phyloP scores from a whole-genome alignment of 2,888 invertebrate species.

The Drosophila mayaguana region DNA sequence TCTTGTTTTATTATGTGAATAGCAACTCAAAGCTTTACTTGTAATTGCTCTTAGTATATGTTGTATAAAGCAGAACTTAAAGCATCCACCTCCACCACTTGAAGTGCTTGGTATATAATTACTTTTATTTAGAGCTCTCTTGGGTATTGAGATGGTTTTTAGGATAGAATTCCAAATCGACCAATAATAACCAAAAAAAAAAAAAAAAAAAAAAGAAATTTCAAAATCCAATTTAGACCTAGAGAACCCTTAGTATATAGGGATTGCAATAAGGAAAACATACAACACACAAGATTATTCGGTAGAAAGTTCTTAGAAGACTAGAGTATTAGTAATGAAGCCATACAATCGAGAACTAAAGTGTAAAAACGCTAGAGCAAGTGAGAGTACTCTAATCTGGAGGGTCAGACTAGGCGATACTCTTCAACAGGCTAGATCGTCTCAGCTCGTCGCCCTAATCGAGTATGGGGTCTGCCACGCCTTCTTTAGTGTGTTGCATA shows the following conservation, averaged over 20 bases:
- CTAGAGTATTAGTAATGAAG: no score
- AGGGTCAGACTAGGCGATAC: no score
- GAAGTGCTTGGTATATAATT: background rate
- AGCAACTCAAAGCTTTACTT: background rate
- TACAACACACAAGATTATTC: no score
- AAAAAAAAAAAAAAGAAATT: no score
- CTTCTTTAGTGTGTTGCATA: background rate
- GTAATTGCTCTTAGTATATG: background rate
- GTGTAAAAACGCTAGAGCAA: no score
- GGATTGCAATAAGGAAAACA: no score
- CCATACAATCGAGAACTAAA: background rate
- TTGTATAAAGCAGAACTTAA: background rate
- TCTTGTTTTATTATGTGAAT: background rate
- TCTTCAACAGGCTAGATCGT: background rate
- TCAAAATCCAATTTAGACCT: no score
- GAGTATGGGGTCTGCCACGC: background rate
- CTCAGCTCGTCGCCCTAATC: no score
- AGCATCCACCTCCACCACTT: background rate
- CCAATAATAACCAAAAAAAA: no score
- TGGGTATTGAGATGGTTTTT: background rate
- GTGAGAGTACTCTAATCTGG: no score
- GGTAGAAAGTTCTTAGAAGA: no score
- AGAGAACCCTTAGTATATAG: no score
- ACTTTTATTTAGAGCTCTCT: background rate
- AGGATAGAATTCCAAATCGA: background rate